Evolutionary conservation across 2,888 invertebrate species (phyloP), one percentile per base, ranked within the genome.

Genomic region (Hemicrepidius hirtus): DNA sequence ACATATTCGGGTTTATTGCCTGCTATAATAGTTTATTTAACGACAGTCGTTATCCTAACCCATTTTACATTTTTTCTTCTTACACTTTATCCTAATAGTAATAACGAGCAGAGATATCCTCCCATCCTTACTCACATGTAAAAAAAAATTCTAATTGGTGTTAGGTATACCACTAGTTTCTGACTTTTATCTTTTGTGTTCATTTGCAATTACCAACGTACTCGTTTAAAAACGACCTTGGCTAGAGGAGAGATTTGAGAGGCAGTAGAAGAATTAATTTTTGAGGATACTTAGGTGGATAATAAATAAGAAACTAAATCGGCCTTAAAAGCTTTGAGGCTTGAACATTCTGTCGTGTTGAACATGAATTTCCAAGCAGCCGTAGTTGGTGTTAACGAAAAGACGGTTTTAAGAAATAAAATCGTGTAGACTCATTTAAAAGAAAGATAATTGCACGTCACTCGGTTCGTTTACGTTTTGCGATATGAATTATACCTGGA

Each of bases 361-460:
- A 6, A 32, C 9, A 9, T 32, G 32, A 32, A 32, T 32, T 32
- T 9, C 28, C 6, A 28, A 28, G 28, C 41, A 41, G 9, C n/a
- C 41, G 41, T 13, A n/a, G n/a, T n/a, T n/a, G n/a, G 40, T 13
- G 40, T 9, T 46, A 18, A 16, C 1, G 20, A 46, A 46, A 18
- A 3, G 6, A 4, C 7, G 2, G 20, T 46, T 46, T 18, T 9
- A 0, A 62, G 16, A 44, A 44, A 62, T 46, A 55, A 44, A 66
- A 66, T 46, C 49, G 59, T 49, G 55, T 59, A 59, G 46, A 59
- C 59, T 28, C 59, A 35, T 67, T 67, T 57, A 32, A 40, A 46
- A 37, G 18, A 44, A 62, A 37, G 46, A 44, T 71, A 71, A 71
- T 71, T 66, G 37, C 50, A 66, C 50, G 46, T 66, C 66, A 40